These are phyloP conservation scores for Urocolius indicus DNA, from an alignment of 2,113 vertebrate species.

Conservation along the genomic window DNA sequence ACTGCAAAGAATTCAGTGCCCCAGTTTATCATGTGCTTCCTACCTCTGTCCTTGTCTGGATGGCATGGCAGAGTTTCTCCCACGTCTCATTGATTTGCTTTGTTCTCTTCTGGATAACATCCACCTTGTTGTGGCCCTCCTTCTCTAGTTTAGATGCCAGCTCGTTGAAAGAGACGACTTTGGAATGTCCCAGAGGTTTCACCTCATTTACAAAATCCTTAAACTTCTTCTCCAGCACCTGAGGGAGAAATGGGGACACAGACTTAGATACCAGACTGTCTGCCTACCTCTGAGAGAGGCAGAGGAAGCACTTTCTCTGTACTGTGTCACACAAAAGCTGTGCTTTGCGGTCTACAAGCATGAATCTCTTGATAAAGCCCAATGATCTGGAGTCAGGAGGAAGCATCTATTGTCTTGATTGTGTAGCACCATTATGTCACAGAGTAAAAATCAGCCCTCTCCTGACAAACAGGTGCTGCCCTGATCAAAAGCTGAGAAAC, in stretches of 20 bases:
- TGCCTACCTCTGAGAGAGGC: background rate
- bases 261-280: background rate
- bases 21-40: background rate
- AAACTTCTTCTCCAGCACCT: slow-evolving; percentile 88
- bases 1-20: background rate
- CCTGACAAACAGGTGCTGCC: background rate
- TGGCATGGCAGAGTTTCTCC: slow-evolving; percentile 78
- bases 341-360: background rate
- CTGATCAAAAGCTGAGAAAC: background rate
- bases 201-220: slow-evolving; percentile 83
- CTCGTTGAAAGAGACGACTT: slow-evolving; percentile 77
- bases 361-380: background rate
- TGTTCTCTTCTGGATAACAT: slow-evolving; percentile 72
- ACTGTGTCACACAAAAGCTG: background rate
- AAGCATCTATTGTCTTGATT: background rate
- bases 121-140: slow-evolving; percentile 46
- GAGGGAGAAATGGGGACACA: background rate
- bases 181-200: slow-evolving; percentile 79
- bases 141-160: slow-evolving; percentile 73
- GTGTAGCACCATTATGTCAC: background rate
- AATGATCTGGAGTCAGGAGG: background rate
- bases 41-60: slow-evolving; percentile 82
- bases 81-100: slow-evolving; percentile 74
- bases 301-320: background rate
- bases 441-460: background rate